phyloP scores from a whole-genome alignment of 2,113 vertebrate genomes.

The Dasyornis broadbenti region DNA sequence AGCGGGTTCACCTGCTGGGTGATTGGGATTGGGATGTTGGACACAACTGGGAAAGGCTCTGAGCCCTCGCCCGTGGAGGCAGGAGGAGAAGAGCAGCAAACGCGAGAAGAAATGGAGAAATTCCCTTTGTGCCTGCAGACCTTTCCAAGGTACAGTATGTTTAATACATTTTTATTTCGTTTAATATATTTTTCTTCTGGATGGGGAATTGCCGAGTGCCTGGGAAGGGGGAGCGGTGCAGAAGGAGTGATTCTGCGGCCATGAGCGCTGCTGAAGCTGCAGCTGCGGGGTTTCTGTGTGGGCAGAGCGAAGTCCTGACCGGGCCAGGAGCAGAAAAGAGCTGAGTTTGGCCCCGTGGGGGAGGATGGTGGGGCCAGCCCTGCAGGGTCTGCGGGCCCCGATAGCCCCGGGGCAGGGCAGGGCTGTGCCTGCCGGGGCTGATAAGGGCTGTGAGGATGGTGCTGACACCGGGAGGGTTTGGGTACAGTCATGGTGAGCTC shows the following conservation, averaged over 20 bases:
- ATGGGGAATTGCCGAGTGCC: background rate
- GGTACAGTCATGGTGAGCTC: fast-evolving
- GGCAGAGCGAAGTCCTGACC: background rate
- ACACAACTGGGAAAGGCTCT: background rate
- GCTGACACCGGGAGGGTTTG: fast-evolving
- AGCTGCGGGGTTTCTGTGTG: fast-evolving
- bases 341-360: background rate
- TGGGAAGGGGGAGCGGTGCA: background rate
- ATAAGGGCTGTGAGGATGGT: background rate
- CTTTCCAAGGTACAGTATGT: background rate
- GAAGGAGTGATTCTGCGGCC: fast-evolving
- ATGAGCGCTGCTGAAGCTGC: fast-evolving
- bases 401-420: background rate
- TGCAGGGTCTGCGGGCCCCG: background rate
- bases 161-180: background rate
- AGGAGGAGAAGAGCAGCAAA: background rate
- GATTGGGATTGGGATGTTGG: background rate
- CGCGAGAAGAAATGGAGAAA: background rate
- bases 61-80: background rate
- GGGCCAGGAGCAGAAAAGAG: fast-evolving
- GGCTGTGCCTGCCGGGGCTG: background rate
- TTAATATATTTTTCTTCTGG: background rate
- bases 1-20: background rate
- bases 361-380: background rate
- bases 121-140: background rate